A percentile compares a stretch with the other conserved stretches of the same genome.
phyloP scores from a whole-genome alignment of 2,888 invertebrate species.

The Ephialtes manifestator region DNA sequence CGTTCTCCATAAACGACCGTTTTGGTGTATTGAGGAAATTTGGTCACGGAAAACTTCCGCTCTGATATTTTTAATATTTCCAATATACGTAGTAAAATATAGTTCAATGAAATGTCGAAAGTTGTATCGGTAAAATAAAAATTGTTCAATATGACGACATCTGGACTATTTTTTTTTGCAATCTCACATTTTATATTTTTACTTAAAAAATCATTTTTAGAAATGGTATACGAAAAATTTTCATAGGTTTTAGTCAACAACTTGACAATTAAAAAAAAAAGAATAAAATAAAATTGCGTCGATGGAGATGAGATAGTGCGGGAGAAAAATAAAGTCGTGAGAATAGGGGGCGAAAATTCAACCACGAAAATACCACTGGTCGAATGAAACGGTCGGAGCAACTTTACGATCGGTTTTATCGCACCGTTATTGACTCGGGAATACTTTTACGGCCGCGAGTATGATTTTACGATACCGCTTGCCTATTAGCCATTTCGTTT shows the following conservation, averaged over 20 bases:
- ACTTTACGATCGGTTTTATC: slow-evolving; percentile 75
- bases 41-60: not conserved
- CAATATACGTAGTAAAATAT: not conserved
- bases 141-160: no score
- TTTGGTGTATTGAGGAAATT: not conserved
- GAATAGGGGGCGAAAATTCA: slow-evolving; percentile 37
- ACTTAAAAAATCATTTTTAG: no score
- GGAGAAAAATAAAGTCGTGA: slow-evolving; percentile 1
- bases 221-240: not conserved
- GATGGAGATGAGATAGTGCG: slow-evolving; percentile 25
- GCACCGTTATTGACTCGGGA: slow-evolving; percentile 74
- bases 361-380: slow-evolving; percentile 57
- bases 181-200: no score
- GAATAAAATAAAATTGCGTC: slow-evolving; percentile 30
- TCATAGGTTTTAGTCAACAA: not conserved
- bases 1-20: not conserved
- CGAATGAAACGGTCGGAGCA: slow-evolving; percentile 54
- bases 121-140: not conserved
- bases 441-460: slow-evolving; percentile 72
- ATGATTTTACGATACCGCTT: slow-evolving; percentile 75
- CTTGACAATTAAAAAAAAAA: not conserved
- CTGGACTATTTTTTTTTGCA: no score
- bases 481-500: slow-evolving; percentile 73
- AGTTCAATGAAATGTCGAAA: not conserved
- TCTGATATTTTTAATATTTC: not conserved